Conservation (phyloP, 2,113 vertebrate species). For the Pungitius pungitius region DNA sequence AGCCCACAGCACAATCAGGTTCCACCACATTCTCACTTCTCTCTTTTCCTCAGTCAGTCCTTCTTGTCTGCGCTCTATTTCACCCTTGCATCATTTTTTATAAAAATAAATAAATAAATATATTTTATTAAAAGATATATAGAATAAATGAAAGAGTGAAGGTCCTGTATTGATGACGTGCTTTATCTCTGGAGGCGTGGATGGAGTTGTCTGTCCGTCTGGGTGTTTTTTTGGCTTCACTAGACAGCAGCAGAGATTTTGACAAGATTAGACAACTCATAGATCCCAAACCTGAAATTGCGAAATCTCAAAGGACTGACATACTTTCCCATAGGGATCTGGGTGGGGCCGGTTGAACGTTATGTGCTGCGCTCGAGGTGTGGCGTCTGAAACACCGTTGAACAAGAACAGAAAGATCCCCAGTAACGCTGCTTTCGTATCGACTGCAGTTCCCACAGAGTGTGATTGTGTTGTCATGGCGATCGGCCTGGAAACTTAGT, state of each 20-base stretch:
- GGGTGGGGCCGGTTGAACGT: background rate
- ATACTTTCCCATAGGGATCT: constrained; percentile 23
- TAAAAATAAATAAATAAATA: no score
- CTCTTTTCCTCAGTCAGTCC: constrained; percentile 4
- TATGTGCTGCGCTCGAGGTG: constrained; percentile 14
- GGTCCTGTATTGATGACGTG: background rate
- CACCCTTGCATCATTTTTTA: background rate
- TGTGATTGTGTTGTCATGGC: constrained; percentile 36
- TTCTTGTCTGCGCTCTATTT: background rate
- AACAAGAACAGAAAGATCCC: constrained; percentile 10
- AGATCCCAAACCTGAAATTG: constrained; percentile 4
- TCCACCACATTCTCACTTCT: constrained; percentile 57
- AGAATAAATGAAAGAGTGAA: background rate
- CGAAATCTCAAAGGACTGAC: background rate
- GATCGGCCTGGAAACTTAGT: constrained; percentile 1
- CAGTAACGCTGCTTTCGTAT: background rate
- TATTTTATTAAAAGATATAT: background rate
- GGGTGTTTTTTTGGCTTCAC: background rate
- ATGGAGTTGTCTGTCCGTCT: background rate
- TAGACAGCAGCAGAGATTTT: background rate
- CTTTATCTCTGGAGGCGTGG: background rate
- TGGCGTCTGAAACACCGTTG: background rate
- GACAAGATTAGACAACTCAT: background rate
- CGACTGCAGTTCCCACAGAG: background rate
- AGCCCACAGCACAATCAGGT: constrained; percentile 59